Conservation (phyloP, 2,888 invertebrate genomes). For the Hofmannophila pseudospretella region DNA sequence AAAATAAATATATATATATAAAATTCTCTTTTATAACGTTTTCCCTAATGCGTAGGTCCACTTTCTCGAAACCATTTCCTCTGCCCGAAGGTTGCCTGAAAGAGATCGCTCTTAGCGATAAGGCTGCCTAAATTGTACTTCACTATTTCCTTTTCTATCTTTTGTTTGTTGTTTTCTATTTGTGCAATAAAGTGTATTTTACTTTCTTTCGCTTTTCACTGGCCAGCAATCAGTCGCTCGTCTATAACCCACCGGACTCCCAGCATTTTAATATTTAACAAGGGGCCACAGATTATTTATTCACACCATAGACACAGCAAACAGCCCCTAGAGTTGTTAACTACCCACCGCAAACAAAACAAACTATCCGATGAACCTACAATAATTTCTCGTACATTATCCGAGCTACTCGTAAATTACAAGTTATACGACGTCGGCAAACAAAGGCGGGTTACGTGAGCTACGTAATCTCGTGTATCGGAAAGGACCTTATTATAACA, state of each 20-base stretch:
- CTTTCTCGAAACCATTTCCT: too few relatives aligned
- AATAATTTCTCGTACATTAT: conserved; percentile 44
- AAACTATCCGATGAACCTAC: conserved; percentile 53
- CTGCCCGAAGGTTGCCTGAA: too few relatives aligned
- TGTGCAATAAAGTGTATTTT: too few relatives aligned
- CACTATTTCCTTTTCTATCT: too few relatives aligned
- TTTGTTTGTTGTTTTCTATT: too few relatives aligned
- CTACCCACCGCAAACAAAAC: conserved; percentile 57
- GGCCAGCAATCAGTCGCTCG: conserved; percentile 17
- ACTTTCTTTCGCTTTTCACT: too few relatives aligned
- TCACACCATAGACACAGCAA: conserved; percentile 51
- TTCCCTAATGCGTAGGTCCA: too few relatives aligned
- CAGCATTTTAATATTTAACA: conserved; percentile 56
- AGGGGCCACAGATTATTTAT: conserved; percentile 62
- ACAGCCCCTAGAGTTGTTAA: conserved; percentile 48
- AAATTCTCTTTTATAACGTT: too few relatives aligned
- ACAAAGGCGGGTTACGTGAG: conserved; percentile 1
- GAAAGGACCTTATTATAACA: not conserved
- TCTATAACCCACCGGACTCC: conserved; percentile 22
- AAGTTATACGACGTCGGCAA: conserved; percentile 3
- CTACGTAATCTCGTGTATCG: not conserved
- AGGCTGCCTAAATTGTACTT: too few relatives aligned
- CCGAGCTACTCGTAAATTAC: conserved; percentile 27
- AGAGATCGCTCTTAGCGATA: too few relatives aligned
- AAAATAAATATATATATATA: too few relatives aligned